Evolutionary conservation across 1,140 invertebrate species (phyloP), one percentile per base, ranked within the genome.

Genomic region (Diachasma alloeum): DNA sequence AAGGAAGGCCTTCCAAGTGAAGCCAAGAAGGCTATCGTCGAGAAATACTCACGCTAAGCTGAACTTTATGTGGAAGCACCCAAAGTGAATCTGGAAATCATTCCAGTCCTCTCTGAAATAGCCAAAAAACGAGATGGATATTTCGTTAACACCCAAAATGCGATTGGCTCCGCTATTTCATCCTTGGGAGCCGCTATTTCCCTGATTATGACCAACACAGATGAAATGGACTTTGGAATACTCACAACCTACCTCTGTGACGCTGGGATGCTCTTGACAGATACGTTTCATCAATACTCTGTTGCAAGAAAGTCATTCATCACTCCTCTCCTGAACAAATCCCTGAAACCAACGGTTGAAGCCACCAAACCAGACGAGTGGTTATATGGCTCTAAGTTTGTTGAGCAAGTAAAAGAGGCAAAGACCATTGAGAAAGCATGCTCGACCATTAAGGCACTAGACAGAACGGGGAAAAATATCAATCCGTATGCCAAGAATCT

Each of bases 101-200:
- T 26, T 4, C 42, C 75, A 1, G 42, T 66, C 2, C 72, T 79
- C 63, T 42, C 78, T 4, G 75, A 77, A 8, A 81, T 81, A 48
- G 73, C 72, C 10, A 77, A 46, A 10, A 79, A 81, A 66, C 53
- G 79, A 39, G 80, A 81, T 24, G 37, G 81, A 4, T 63, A 83
- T 77, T 83, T 80, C 24, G 11, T 70, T 0, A 22, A 72, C 5
- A 80, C 78, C 0, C 74, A 83, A 56, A 83, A 81, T 24, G 78
- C 75, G 24, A 46, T 77, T 0, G 81, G 76, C 1, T 74, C 79
- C 63, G 75, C 72, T 8, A 17, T 78, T 4, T 46, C 70, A 13
- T 36, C 77, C 15, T 53, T 79, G 1, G 75, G 72, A 4, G 74
- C 74, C 9, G 78, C 75, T 39, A 74, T 82, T 0, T 77, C 79